Base-by-base conservation (phyloP, 2,113 vertebrate species). In the Tamias sibiricus region DNA sequence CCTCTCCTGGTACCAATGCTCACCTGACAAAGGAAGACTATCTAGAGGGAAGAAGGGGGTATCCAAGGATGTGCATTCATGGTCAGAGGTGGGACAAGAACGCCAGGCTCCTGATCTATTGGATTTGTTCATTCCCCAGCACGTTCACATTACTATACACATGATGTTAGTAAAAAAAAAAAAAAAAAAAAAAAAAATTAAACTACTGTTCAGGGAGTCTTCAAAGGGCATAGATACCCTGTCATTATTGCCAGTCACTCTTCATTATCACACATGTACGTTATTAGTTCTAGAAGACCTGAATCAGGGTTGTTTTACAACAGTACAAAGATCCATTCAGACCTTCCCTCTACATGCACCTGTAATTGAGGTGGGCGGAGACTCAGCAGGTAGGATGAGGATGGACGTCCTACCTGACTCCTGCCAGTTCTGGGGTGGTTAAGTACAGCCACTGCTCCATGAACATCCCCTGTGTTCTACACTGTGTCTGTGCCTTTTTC, bases 401-500 rank as follows among this genome's bases (percentile, higher is more conserved):
- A 66, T 0, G 28, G 54, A 32, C 9, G 6, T 9, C 16, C 62
- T 52, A 4, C 62, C 72, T 22, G 30, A 24, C 17, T 17, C 14
- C 0, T 9, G 13, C 47, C 28, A 13, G 7, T 62, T 62, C 37
- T 72, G 6, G 8, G 7, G 26, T n/a, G 11, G 0, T 49, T 2
- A 32, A 49, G 32, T 8, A 40, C 4, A 32, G 66, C 2, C 22
- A 1, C n/a, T 24, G 1, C 17, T 16, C 35, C 13, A 1, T 30
- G 10, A 40, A 47, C 12, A 37, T 2, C 4, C 4, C 17, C n/a
- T 37, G 6, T 3, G 1, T 49, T 57, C 66, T 76, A 72, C 62
- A n/a, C 72, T 74, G 37, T 24, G 47, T 37, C 4, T 8, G 1
- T 22, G 8, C 2, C 17, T 2, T 49, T 42, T 79, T 37, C 52